phyloP scores from a whole-genome alignment of 1,140 invertebrate species.

The Leptopilina boulardi region DNA sequence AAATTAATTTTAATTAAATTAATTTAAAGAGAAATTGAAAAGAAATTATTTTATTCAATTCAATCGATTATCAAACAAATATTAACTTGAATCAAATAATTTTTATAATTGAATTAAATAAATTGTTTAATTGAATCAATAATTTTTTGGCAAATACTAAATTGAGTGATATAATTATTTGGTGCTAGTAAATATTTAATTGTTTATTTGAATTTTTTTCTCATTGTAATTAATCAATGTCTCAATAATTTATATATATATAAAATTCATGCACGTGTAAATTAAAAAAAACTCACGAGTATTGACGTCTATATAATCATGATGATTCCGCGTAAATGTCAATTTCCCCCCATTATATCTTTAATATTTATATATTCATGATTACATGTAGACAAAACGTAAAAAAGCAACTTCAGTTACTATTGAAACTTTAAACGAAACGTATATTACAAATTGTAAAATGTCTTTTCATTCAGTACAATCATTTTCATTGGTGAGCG shows the following conservation, averaged over 20 bases:
- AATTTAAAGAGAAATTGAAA: too few species aligned
- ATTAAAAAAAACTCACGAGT: neutral
- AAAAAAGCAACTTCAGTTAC: neutral
- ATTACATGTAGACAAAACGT: neutral
- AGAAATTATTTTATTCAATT: too few species aligned
- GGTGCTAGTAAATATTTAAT: too few species aligned
- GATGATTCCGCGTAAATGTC: constrained; percentile 8
- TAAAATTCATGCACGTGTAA: neutral
- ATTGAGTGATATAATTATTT: too few species aligned
- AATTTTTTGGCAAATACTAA: too few species aligned
- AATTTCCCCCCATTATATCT: constrained; percentile 18
- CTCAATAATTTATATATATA: neutral
- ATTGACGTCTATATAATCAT: neutral
- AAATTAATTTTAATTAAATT: too few species aligned
- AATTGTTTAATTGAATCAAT: too few species aligned
- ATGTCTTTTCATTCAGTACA: neutral
- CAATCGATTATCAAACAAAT: too few species aligned
- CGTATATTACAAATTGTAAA: neutral
- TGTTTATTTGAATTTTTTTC: too few species aligned
- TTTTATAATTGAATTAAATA: too few species aligned
- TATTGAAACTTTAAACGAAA: constrained; percentile 10
- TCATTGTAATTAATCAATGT: too few species aligned
- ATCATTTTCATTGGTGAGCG: neutral
- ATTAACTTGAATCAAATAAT: too few species aligned
- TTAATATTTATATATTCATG: neutral